Evolutionary conservation across 1,140 invertebrate genomes (phyloP), one percentile per base, ranked within the genome.

Genomic region (Ooceraea biroi): DNA sequence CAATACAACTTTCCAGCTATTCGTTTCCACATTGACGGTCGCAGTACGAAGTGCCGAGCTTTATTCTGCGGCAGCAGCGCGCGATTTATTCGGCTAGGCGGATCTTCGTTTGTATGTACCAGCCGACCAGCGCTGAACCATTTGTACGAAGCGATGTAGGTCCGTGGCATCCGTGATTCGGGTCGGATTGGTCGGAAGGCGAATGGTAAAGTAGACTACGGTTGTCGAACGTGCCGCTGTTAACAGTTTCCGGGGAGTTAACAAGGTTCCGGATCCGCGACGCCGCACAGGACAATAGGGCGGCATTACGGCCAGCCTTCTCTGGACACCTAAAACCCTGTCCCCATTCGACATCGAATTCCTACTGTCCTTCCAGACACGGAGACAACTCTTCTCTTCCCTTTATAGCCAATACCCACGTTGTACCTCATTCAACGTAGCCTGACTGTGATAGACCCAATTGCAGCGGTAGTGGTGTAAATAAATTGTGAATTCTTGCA

Each of bases 211-310:
- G 48, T 69, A 50, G 30, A 30, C 57, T 48, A 66, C 58, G 57
- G 55, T 63, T 66, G 87, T 86, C 85, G 87, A 90, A 91, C 90
- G 87, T 86, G 85, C 84, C 83, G 85, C 89, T 89, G 89, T 90
- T 91, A 91, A 91, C 91, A 89, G 91, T 91, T 92, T 92, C 91
- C 91, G 91, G 89, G 73, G 88, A 91, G 90, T 90, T 92, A 91
- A 91, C 91, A 86, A 91, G 91, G 86, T 91, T 92, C 91, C 86
- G 85, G 76, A 89, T 88, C 82, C 85, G 88, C 87, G 84, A 83
- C 63, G 76, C 72, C 69, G 84, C 84, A 58, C 89, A 27, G 89
- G 88, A 92, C 91, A 91, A 91, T 91, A 84, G 89, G 71, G 57
- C 83, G 84, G 88, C 89, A 90, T 91, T 91, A 91, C 90, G 85